phyloP scores from a whole-genome alignment of 2,113 vertebrate genomes.

The Sorex araneus region DNA sequence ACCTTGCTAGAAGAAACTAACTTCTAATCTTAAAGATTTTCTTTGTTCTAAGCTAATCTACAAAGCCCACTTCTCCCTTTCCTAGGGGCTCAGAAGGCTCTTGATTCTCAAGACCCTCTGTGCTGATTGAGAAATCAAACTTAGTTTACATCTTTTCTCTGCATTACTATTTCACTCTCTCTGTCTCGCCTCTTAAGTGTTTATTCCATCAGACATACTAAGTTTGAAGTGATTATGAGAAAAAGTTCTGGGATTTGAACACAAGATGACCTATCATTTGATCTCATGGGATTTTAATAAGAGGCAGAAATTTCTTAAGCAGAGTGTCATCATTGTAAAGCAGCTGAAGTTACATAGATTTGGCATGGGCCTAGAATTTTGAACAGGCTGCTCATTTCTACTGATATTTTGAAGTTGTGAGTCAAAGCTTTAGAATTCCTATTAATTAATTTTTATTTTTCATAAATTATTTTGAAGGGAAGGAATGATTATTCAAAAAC shows the following conservation, averaged over 20 bases:
- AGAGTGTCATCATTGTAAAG: background rate
- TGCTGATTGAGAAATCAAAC: too few species aligned
- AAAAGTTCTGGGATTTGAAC: background rate
- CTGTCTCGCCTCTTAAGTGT: too few species aligned
- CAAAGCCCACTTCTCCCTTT: too few species aligned
- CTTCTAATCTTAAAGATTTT: too few species aligned
- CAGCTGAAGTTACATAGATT: background rate
- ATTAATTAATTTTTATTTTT: background rate
- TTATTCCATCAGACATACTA: background rate
- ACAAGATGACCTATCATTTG: background rate
- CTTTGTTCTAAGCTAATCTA: too few species aligned
- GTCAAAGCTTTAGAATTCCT: conserved; percentile 12
- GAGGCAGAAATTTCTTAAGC: background rate
- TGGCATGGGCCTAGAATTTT: background rate
- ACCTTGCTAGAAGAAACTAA: too few species aligned
- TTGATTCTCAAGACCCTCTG: too few species aligned
- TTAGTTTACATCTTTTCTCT: too few species aligned
- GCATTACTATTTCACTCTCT: too few species aligned
- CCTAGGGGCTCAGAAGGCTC: too few species aligned
- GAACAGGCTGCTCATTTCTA: background rate
- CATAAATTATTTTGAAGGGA: conserved; percentile 4
- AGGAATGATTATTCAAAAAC: background rate
- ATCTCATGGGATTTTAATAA: background rate
- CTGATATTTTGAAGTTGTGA: background rate
- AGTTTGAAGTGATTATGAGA: background rate